Conservation (phyloP, 2,113 vertebrate genomes). For the Sinocyclocheilus anophthalmus region DNA sequence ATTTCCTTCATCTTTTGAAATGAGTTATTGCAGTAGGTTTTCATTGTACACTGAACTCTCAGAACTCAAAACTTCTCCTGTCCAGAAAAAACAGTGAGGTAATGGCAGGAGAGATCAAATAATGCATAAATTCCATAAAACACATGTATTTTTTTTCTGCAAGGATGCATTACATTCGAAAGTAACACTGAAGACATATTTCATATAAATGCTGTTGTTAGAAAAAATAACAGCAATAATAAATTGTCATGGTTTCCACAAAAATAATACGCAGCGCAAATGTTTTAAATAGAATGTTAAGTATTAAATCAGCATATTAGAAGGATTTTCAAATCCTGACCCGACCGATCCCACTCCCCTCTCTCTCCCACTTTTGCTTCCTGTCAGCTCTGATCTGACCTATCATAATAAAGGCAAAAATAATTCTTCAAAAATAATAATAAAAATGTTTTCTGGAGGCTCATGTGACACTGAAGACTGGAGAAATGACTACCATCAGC, state of each 20-base stretch:
- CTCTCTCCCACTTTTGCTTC: too few relatives aligned
- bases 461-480: neutral
- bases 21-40: neutral
- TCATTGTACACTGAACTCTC: neutral
- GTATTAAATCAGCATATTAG: neutral
- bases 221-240: neutral
- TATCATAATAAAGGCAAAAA: too few relatives aligned
- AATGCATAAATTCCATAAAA: neutral
- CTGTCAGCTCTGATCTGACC: too few relatives aligned
- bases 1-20: slow-evolving; percentile 14
- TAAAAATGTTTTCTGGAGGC: too few relatives aligned
- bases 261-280: neutral
- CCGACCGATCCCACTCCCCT: too few relatives aligned
- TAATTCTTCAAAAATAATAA: too few relatives aligned
- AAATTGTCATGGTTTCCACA: neutral
- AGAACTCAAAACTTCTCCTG: neutral
- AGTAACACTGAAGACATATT: neutral
- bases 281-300: neutral
- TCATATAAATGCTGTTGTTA: neutral
- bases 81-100: neutral
- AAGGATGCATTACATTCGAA: neutral
- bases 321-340: too few relatives aligned
- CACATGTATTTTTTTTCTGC: neutral
- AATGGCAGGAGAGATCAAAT: neutral
- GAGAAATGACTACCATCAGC: neutral